These are phyloP conservation scores for Drosophila willistoni DNA, from an alignment of 1,140 invertebrate species.

Conservation along the genomic window DNA sequence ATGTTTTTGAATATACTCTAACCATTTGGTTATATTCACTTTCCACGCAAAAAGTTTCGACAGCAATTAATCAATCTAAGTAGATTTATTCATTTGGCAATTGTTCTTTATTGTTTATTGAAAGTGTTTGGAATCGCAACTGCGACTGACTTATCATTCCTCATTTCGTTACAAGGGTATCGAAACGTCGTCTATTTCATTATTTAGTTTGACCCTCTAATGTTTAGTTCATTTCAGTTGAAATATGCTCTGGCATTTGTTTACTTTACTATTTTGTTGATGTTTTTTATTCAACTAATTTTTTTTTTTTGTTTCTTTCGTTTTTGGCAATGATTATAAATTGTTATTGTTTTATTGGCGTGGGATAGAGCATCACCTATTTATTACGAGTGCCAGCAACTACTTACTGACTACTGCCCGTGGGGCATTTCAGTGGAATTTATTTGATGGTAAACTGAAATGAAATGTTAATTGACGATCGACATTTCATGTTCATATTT, in stretches of 20 bases:
- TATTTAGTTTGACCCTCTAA: neutral
- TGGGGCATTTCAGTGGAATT: conserved; percentile 5
- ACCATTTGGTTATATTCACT: too few species aligned
- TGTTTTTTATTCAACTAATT: conserved; percentile 10
- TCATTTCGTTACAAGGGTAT: too few species aligned
- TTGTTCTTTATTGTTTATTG: too few species aligned
- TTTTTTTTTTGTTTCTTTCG: conserved; percentile 10
- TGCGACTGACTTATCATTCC: too few species aligned
- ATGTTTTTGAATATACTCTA: neutral
- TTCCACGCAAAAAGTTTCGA: too few species aligned
- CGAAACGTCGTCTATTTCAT: conserved; percentile 1
- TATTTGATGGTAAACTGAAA: conserved; percentile 12
- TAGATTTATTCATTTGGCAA: too few species aligned
- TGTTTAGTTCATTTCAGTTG: conserved; percentile 22
- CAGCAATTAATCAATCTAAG: too few species aligned
- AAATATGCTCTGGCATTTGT: conserved; percentile 49
- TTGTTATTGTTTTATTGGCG: conserved; percentile 48
- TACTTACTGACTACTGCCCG: neutral
- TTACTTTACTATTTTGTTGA: conserved; percentile 26
- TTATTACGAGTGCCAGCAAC: neutral
- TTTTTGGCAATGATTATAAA: conserved; percentile 44
- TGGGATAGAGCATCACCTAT: conserved; percentile 31
- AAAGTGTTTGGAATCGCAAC: too few species aligned
- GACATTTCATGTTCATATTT: conserved; percentile 22
- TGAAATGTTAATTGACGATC: conserved; percentile 32